Evolutionary conservation across 2,888 invertebrate species (phyloP).

Genomic region (Fissipunctia ypsillon): DNA sequence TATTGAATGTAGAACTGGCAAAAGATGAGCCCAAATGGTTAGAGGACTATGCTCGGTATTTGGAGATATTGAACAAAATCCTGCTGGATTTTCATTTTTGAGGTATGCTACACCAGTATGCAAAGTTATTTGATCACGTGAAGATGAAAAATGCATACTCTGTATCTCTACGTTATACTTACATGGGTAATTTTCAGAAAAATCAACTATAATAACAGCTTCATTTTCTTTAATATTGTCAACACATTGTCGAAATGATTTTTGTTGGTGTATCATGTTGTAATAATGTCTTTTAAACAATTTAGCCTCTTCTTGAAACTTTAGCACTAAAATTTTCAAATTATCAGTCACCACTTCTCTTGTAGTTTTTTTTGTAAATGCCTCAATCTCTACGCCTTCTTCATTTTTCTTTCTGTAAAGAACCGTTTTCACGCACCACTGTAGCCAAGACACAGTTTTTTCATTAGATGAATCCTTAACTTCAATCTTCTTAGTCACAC

Average conservation of each 20-base stretch:
- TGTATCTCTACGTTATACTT: constrained; percentile 35
- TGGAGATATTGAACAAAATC: constrained; percentile 41
- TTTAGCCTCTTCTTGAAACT: constrained; percentile 18
- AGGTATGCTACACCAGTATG: constrained; percentile 42
- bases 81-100: constrained; percentile 41
- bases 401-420: too few species aligned
- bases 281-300: constrained; percentile 28
- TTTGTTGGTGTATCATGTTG: constrained; percentile 35
- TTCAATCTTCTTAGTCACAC: too few species aligned
- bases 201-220: constrained; percentile 38
- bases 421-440: too few species aligned
- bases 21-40: constrained; percentile 41
- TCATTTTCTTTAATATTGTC: constrained; percentile 33
- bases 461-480: too few species aligned
- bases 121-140: constrained; percentile 34
- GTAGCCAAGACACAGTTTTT: too few species aligned
- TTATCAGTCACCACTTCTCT: too few species aligned
- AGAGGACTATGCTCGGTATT: constrained; percentile 32
- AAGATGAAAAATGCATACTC: constrained; percentile 39
- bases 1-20: constrained; percentile 35
- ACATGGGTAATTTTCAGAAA: constrained; percentile 39
- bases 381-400: too few species aligned
- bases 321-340: constrained; percentile 7
- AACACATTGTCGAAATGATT: constrained; percentile 28
- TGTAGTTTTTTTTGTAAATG: too few species aligned